These are phyloP conservation scores for Gisinianus flammeolus DNA, from an alignment of 2,888 invertebrate genomes.

Conservation along the genomic window DNA sequence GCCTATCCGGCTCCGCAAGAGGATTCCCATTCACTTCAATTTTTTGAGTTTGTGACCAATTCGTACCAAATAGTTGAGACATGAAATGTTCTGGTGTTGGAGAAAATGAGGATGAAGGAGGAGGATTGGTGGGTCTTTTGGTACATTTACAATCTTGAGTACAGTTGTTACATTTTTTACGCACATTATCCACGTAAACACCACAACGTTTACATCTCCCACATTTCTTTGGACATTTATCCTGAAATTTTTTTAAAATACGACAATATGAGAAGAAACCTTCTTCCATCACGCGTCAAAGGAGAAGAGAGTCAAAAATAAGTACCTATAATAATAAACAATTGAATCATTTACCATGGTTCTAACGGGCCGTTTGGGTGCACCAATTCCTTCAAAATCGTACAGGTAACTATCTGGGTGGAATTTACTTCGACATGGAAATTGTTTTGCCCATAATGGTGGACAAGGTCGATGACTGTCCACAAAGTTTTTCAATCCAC, in stretches of 20 bases:
- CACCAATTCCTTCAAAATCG: slow-evolving; percentile 49
- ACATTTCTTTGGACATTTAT: slow-evolving; percentile 41
- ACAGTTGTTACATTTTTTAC: slow-evolving; percentile 48
- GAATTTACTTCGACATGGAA: slow-evolving; percentile 48
- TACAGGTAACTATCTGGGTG: slow-evolving; percentile 54
- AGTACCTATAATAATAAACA: too few relatives aligned
- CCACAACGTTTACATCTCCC: slow-evolving; percentile 50
- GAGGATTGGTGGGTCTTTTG: not conserved
- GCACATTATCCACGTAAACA: slow-evolving; percentile 46
- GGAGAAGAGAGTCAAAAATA: too few relatives aligned
- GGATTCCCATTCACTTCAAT: slow-evolving; percentile 25
- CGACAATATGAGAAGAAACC: too few relatives aligned
- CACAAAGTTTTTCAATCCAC: slow-evolving; percentile 47
- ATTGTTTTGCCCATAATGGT: slow-evolving; percentile 49
- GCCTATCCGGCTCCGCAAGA: slow-evolving; percentile 20
- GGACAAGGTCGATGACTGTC: slow-evolving; percentile 38
- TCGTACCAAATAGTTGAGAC: slow-evolving; percentile 37
- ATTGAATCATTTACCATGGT: slow-evolving; percentile 42
- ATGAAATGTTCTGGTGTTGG: slow-evolving; percentile 37
- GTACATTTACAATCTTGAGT: slow-evolving; percentile 49
- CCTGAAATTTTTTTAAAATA: too few relatives aligned
- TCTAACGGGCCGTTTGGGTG: slow-evolving; percentile 35
- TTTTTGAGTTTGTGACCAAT: slow-evolving; percentile 40
- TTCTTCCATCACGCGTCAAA: too few relatives aligned
- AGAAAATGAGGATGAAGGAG: not conserved